Conservation (phyloP, 2,888 invertebrate genomes). For the Temnothorax unifasciatus region DNA sequence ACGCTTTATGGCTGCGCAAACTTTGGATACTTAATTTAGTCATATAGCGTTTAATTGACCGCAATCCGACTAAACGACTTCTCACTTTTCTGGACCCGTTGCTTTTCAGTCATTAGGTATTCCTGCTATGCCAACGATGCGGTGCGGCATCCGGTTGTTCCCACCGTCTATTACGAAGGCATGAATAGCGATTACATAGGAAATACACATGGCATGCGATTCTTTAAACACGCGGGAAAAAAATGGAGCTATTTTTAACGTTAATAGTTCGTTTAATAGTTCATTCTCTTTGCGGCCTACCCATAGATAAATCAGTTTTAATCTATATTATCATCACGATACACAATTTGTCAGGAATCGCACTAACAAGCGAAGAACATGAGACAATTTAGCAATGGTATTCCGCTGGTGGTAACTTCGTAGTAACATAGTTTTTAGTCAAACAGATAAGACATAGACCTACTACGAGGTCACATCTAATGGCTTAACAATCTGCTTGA, state of each 20-base stretch:
- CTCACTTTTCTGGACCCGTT: constrained; percentile 61
- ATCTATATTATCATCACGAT: neutral
- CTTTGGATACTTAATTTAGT: neutral
- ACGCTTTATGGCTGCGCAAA: neutral
- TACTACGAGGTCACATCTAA: neutral
- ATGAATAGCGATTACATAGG: constrained; percentile 59
- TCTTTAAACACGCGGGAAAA: constrained; percentile 1
- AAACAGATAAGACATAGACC: neutral
- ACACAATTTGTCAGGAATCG: neutral
- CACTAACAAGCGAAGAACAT: neutral
- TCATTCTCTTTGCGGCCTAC: neutral
- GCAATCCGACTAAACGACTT: constrained; percentile 42
- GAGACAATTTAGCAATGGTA: neutral
- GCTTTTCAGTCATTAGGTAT: constrained; percentile 66
- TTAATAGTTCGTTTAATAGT: neutral
- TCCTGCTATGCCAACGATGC: constrained; percentile 71
- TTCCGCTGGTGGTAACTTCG: neutral
- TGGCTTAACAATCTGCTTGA: neutral
- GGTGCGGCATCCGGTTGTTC: constrained; percentile 72
- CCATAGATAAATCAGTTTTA: neutral
- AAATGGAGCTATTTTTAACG: neutral
- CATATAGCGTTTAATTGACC: neutral
- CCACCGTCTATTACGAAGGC: constrained; percentile 69
- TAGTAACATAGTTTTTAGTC: constrained; percentile 7
- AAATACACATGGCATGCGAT: constrained; percentile 49